Evolutionary conservation across 1,140 invertebrate genomes (phyloP), one percentile per base, ranked within the genome.

Genomic region (Heliconius hermathena): DNA sequence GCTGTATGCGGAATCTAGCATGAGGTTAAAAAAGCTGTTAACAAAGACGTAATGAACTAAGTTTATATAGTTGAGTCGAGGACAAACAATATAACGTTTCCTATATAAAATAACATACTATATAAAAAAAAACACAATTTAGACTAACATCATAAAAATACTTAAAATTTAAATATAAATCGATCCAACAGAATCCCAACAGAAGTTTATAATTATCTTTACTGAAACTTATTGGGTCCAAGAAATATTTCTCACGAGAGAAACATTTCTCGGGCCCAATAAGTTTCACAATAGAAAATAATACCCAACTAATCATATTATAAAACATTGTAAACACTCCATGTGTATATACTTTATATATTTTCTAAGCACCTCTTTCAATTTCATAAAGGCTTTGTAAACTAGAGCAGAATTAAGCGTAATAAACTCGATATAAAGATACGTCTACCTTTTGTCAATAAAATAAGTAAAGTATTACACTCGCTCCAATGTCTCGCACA

Each of bases 401-500:
- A 74, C 29, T 74, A 73, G 41, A 29, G 29, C 46, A 74, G 38
- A 26, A 57, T 57, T 26, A 57, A 29, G 20, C 52, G 57, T 74
- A 57, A 57, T 54, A 49, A 36, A 74, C 41, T 54, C 73, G 49
- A 74, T 29, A 74, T 33, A 74, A 49, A 54, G 73, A 54, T 72
- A 8, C 38, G 20, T 49, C 18, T 74, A 74, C 52, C 73, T 54
- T 74, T 74, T 74, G 49, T 74, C 26, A 57, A 36, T 57, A 57
- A 57, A 75, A 57, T 60, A 75, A 75, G 57, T 60, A 49, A 38
- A 36, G 57, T 60, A 75, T 74, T 74, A 74, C 41, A 60, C 54
- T 38, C 74, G 57, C 54, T 60, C 22, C 18, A 22, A 52, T 29
- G 29, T 57, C 52, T 74, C 52, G 8, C 22, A 66, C 18, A 41